Evolutionary conservation across 2,797 vertebrate species (phyloP), one percentile per base, ranked within the genome.

Genomic region (Sebastes diploproa): DNA sequence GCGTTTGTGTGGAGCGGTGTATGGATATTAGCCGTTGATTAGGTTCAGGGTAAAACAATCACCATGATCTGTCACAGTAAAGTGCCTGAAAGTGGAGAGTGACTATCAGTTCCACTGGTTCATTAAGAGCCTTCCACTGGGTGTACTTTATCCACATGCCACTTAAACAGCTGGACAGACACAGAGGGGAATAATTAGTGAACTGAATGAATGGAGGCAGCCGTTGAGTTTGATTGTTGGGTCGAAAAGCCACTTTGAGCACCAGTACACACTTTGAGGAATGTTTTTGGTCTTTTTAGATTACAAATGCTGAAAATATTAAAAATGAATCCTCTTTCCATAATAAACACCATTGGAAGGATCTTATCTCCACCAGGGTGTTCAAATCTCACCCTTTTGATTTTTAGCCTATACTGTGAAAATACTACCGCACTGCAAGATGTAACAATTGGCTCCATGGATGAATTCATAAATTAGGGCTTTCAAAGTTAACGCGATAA

Each of bases 131-230:
- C 60, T 8, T 66, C 74, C 36, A 70, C 46, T 50, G 38, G 36
- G 72, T 59, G 54, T 68, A 55, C 23, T 88, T 86, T 65, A 82
- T 82, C 54, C 14, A 66, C 32, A 50, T 46, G 64, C 76, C 81
- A 76, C 64, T 77, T 80, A 65, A 86, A 74, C 78, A 72, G 75
- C 58, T 68, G 65, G 68, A 46, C 63, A 46, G 30, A 56, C 59
- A 50, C 38, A 34, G 42, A 34, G 30, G 61, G 66, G 66, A 75
- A 67, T 75, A 72, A 78, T 75, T 78, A 81, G 46, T 46, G 20
- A 77, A 36, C 25, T 69, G 46, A 62, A 54, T 54, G 30, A 54
- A 54, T 46, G 64, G 54, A 67, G 27, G 42, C 65, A 18, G 62
- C 16, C 4, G 1, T 68, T 68, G 30, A 32, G n/a, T 55, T 55